A percentile compares a stretch with the other conserved stretches of the same genome.
Evolutionary conservation across 2,797 vertebrate species (phyloP).

Genomic region (Myoxocephalus aenaeus): DNA sequence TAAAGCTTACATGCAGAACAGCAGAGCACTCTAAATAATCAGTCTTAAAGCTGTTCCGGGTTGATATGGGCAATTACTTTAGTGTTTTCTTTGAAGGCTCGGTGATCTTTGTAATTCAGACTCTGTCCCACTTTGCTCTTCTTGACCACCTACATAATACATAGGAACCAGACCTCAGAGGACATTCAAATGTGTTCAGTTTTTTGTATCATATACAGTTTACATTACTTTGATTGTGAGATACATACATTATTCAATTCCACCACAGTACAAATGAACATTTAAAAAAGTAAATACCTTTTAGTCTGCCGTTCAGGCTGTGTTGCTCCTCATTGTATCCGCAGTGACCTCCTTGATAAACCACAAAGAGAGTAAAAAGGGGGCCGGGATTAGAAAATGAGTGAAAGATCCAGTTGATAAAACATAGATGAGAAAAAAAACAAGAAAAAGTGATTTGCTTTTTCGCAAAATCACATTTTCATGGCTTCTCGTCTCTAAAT

Average conservation of each 20-base stretch:
- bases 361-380: conserved; percentile 56
- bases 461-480: conserved; percentile 70
- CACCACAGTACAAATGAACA: neutral
- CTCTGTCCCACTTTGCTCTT: conserved; percentile 60
- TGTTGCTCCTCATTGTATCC: conserved; percentile 64
- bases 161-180: conserved; percentile 53
- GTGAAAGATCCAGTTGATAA: conserved; percentile 59
- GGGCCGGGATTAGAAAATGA: conserved; percentile 42
- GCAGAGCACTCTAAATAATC: conserved; percentile 2
- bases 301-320: conserved; percentile 48
- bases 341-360: conserved; percentile 72
- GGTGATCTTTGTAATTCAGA: conserved; percentile 43
- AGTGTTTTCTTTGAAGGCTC: conserved; percentile 49
- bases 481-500: conserved; percentile 56
- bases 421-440: conserved; percentile 44
- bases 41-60: conserved; percentile 33
- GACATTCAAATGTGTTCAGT: neutral
- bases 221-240: conserved; percentile 18
- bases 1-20: neutral
- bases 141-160: conserved; percentile 59
- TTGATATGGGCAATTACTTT: conserved; percentile 18
- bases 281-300: conserved; percentile 73
- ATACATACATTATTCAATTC: neutral
- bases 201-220: conserved; percentile 8
- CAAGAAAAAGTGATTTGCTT: conserved; percentile 59